A percentile compares a stretch with the other conserved stretches of the same genome.
phyloP scores from a whole-genome alignment of 1,140 invertebrate genomes.

The Drosophila ficusphila region DNA sequence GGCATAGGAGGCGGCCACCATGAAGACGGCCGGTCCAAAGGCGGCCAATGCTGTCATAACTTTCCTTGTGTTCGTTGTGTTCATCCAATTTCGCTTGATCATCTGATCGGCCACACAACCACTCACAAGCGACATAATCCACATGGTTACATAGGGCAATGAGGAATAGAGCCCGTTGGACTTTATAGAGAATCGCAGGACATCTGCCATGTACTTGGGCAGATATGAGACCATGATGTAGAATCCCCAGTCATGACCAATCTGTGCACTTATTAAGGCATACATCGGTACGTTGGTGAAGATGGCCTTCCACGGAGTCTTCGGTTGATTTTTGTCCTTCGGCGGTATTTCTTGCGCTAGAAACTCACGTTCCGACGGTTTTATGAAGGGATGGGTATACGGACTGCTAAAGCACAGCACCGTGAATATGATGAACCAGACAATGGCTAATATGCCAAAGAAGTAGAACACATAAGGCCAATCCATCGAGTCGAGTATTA shows the following conservation, averaged over 20 bases:
- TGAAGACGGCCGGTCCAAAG: slow-evolving; percentile 38
- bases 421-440: slow-evolving; percentile 87
- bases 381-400: slow-evolving; percentile 88
- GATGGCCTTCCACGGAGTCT: slow-evolving; percentile 86
- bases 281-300: slow-evolving; percentile 87
- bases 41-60: slow-evolving; percentile 29
- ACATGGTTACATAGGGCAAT: slow-evolving; percentile 63
- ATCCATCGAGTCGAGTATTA: slow-evolving; percentile 87
- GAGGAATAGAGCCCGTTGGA: slow-evolving; percentile 53
- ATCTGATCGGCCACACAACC: slow-evolving; percentile 48
- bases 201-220: slow-evolving; percentile 85
- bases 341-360: slow-evolving; percentile 83
- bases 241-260: slow-evolving; percentile 92
- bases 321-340: slow-evolving; percentile 1
- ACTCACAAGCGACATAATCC: slow-evolving; percentile 26
- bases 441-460: slow-evolving; percentile 88
- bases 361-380: slow-evolving; percentile 88
- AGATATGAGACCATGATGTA: slow-evolving; percentile 95
- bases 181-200: slow-evolving; percentile 39
- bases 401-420: slow-evolving; percentile 87
- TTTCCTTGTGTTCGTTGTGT: slow-evolving; percentile 10
- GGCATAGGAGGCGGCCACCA: slow-evolving; percentile 50
- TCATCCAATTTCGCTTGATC: slow-evolving; percentile 19
- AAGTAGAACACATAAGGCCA: slow-evolving; percentile 92
- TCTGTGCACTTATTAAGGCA: slow-evolving; percentile 87